A percentile compares a stretch with the other conserved stretches of the same genome.
Evolutionary conservation across 1,140 invertebrate genomes (phyloP).

Genomic region (Zaprionus taronus): DNA sequence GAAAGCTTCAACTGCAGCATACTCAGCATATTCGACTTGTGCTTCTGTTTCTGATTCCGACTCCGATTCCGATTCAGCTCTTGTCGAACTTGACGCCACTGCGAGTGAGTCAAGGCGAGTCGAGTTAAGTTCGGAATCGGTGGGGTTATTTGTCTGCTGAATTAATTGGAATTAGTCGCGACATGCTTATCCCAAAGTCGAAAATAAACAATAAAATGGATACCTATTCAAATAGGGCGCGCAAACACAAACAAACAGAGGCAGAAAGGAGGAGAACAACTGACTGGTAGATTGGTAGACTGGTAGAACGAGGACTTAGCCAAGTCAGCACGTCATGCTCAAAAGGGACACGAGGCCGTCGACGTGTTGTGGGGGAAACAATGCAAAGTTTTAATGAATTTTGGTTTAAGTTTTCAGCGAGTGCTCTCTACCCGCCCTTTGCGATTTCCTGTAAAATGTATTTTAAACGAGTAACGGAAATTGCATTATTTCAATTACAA

Average conservation of each 20-base stretch:
- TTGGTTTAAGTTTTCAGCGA: constrained; percentile 81
- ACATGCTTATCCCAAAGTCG: constrained; percentile 82
- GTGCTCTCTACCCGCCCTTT: constrained; percentile 59
- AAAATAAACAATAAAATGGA: constrained; percentile 83
- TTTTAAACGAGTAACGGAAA: constrained; percentile 81
- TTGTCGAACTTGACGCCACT: neutral
- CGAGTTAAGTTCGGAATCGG: constrained; percentile 63
- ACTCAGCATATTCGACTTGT: constrained; percentile 62
- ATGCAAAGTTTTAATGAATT: constrained; percentile 83
- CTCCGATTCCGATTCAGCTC: neutral
- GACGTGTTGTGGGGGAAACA: constrained; percentile 48
- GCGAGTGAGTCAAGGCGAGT: constrained; percentile 17
- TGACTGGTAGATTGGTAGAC: neutral
- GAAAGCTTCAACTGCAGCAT: constrained; percentile 34
- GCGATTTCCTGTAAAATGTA: constrained; percentile 81
- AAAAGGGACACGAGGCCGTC: constrained; percentile 38
- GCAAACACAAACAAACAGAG: constrained; percentile 38
- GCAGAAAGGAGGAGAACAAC: neutral
- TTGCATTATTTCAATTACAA: constrained; percentile 83
- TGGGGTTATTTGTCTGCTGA: constrained; percentile 81
- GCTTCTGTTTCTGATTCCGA: constrained; percentile 1
- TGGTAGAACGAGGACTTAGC: constrained; percentile 21
- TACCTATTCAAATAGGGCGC: constrained; percentile 79
- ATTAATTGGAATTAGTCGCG: constrained; percentile 83
- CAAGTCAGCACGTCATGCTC: constrained; percentile 54